phyloP scores from a whole-genome alignment of 2,797 vertebrate species.

The Australoheros facetus region DNA sequence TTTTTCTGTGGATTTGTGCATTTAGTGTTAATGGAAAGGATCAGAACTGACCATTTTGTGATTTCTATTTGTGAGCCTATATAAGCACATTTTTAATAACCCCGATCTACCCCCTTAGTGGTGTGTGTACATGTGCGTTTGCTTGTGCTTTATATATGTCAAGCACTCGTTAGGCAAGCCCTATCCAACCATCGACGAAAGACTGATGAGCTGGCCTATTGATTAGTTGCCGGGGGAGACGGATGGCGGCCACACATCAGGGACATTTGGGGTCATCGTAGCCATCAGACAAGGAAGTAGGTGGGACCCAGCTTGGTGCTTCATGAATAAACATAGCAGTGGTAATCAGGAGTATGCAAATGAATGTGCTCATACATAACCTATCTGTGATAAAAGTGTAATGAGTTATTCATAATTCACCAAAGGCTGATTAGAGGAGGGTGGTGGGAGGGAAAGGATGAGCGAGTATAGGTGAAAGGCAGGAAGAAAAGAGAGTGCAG shows the following conservation, averaged over 20 bases:
- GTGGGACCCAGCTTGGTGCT: slow-evolving; percentile 45
- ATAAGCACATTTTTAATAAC: slow-evolving; percentile 4
- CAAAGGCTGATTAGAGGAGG: slow-evolving; percentile 59
- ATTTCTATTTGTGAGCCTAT: not conserved
- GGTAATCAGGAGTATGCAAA: slow-evolving; percentile 79
- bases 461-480: slow-evolving; percentile 39
- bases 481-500: slow-evolving; percentile 42
- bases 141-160: slow-evolving; percentile 33
- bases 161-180: slow-evolving; percentile 43
- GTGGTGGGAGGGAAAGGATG: slow-evolving; percentile 3
- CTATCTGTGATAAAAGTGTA: slow-evolving; percentile 72
- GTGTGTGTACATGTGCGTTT: not conserved
- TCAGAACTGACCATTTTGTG: slow-evolving; percentile 4
- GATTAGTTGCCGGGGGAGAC: slow-evolving; percentile 95
- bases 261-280: slow-evolving; percentile 88
- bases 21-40: slow-evolving; percentile 5
- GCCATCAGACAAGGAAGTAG: slow-evolving; percentile 82
- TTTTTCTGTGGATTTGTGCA: not conserved
- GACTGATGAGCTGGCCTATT: slow-evolving; percentile 95
- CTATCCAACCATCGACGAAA: slow-evolving; percentile 64
- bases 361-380: slow-evolving; percentile 78
- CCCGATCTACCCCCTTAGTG: not conserved
- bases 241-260: slow-evolving; percentile 93
- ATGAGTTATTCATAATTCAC: slow-evolving; percentile 82
- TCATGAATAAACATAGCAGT: slow-evolving; percentile 79